Percentiles rank a stretch among this genome's conserved stretches.
Conservation (phyloP, 2,797 vertebrate genomes). For the Amazona finschi region DNA sequence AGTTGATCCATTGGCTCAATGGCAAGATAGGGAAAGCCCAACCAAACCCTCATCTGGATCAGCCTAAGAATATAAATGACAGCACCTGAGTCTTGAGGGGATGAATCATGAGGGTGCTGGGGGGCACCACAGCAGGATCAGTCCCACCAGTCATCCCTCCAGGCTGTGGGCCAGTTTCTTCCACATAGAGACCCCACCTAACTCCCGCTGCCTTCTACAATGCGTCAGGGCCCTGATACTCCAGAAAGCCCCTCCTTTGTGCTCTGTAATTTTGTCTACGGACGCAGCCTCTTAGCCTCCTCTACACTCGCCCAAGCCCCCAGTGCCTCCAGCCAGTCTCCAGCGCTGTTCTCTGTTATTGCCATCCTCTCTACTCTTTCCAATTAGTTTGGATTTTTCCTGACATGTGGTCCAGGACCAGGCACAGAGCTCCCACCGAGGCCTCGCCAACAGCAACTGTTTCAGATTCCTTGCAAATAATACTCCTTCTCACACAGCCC, state of each 20-base stretch:
- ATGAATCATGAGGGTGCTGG: background rate
- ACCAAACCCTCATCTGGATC: background rate
- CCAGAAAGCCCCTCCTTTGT: background rate
- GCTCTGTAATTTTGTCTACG: background rate
- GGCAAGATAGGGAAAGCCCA: background rate
- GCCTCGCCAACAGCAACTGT: background rate
- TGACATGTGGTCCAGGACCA: background rate
- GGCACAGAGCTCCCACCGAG: background rate
- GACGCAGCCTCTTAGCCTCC: background rate
- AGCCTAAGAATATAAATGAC: background rate
- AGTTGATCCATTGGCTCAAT: background rate
- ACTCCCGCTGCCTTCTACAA: background rate
- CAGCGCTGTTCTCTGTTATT: background rate
- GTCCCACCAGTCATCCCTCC: background rate
- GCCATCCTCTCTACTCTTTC: background rate
- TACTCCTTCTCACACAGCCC: background rate
- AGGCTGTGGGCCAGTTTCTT: background rate
- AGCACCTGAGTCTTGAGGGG: background rate
- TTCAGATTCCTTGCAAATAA: background rate
- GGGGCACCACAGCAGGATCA: background rate
- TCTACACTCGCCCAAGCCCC: background rate
- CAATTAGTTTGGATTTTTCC: conserved; percentile 19
- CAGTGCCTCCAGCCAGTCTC: background rate
- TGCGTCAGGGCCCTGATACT: background rate
- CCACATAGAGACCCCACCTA: rapidly evolving